Base-by-base conservation (phyloP, 1,140 invertebrate species). In the Danaus melanippus region DNA sequence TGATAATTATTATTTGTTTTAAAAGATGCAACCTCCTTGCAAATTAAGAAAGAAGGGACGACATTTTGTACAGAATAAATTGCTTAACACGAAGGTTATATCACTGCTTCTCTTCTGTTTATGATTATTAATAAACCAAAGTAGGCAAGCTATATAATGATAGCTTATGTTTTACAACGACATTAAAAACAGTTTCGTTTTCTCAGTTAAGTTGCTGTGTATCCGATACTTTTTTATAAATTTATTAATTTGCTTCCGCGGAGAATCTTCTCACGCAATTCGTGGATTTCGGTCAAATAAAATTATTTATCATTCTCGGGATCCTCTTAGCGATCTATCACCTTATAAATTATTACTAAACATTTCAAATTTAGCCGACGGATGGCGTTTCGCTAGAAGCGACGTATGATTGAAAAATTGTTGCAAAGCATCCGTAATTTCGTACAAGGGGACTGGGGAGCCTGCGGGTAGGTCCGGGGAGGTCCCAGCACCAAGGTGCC, bases 1-100 rank as follows among this genome's bases (percentile, higher is more conserved):
- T 73, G 67, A 57, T 76, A 80, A 83, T 77, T 67, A 74, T 78
- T 74, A 76, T 80, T 83, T 76, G 71, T 74, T 76, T 79, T 67
- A 74, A 79, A 77, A 54, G 48, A 56, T 56, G 45, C 52, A 51
- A 56, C 48, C 53, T 60, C 45, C 58, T 54, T 44, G 53, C 41
- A 50, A 60, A 51, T 60, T 60, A 60, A 56, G 53, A 44, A 47
- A 52, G 48, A 48, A 48, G 43, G 53, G 49, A 50, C 10, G 49
- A 50, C 56, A 44, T 52, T 39, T 50, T 48, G 45, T 46, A 40
- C 12, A 11, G 21, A 52, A 52, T 48, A 50, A 43, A 50, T 56
- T 44, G 49, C 9, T 39, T 51, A 4, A 32, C 21, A 32, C 21
- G 21, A 8, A 32, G 21, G 21, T 7, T 32, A 32, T 32, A 7